A percentile compares a stretch with the other conserved stretches of the same genome.
phyloP scores from a whole-genome alignment of 1,140 invertebrate species.

The Dendroctonus ponderosae region DNA sequence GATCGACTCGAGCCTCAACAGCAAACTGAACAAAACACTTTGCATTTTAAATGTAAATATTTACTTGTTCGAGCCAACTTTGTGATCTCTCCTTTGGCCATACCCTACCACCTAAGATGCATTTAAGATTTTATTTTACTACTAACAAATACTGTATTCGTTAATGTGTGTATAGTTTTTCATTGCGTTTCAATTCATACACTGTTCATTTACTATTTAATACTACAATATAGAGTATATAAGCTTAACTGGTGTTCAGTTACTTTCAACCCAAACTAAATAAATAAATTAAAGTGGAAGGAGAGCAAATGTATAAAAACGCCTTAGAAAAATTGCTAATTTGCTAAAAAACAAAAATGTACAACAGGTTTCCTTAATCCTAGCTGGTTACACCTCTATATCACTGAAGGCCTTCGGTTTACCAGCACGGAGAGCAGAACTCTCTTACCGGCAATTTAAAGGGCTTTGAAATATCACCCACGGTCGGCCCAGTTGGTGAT shows the following conservation, averaged over 20 bases:
- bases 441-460: too few species aligned
- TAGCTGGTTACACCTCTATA: too few species aligned
- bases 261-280: not conserved
- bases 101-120: too few species aligned
- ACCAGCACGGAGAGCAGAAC: too few species aligned
- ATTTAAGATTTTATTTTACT: not conserved
- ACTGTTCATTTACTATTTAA: constrained; percentile 1
- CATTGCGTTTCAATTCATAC: constrained; percentile 3
- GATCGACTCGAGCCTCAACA: not conserved
- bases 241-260: not conserved
- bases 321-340: not conserved
- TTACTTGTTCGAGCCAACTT: not conserved
- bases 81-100: not conserved
- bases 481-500: not conserved
- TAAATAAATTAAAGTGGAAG: too few species aligned
- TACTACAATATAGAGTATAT: constrained; percentile 1
- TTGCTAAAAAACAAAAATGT: not conserved
- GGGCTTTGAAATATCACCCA: not conserved
- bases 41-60: constrained; percentile 4
- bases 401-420: too few species aligned
- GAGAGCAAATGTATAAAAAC: too few species aligned
- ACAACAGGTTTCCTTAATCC: too few species aligned
- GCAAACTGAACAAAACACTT: not conserved
- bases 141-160: not conserved
- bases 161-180: constrained; percentile 4